Percentiles rank a stretch among this genome's conserved stretches.
Conservation (phyloP, 2,113 vertebrate species). For the Phylloscopus whistleri region DNA sequence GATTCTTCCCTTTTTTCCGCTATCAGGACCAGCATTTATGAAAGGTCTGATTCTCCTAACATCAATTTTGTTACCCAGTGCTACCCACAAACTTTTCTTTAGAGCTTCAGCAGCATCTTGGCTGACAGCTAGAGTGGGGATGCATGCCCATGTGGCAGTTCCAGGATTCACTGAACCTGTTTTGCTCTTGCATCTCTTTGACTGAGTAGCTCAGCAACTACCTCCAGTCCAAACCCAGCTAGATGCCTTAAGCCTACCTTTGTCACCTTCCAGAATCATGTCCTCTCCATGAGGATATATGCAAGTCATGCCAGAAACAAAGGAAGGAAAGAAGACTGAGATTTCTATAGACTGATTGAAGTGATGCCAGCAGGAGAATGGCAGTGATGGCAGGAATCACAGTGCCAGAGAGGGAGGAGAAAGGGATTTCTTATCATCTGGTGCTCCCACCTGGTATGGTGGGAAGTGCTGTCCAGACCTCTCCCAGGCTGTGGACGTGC, state of each 20-base stretch:
- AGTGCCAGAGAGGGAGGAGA: background rate
- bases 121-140: background rate
- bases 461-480: background rate
- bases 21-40: background rate
- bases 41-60: background rate
- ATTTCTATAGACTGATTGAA: background rate
- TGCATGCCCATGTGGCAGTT: background rate
- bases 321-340: background rate
- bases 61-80: background rate
- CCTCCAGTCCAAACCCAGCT: background rate
- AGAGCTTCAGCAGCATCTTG: background rate
- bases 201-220: background rate
- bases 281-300: background rate
- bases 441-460: background rate
- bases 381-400: background rate
- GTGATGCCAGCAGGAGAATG: rapidly evolving
- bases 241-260: background rate
- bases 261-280: background rate
- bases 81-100: background rate
- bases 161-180: rapidly evolving
- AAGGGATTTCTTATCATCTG: background rate
- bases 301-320: rapidly evolving
- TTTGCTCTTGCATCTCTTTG: background rate
- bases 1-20: background rate
- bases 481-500: background rate